phyloP scores from a whole-genome alignment of 2,797 vertebrate genomes.

The Myotis pilosus region DNA sequence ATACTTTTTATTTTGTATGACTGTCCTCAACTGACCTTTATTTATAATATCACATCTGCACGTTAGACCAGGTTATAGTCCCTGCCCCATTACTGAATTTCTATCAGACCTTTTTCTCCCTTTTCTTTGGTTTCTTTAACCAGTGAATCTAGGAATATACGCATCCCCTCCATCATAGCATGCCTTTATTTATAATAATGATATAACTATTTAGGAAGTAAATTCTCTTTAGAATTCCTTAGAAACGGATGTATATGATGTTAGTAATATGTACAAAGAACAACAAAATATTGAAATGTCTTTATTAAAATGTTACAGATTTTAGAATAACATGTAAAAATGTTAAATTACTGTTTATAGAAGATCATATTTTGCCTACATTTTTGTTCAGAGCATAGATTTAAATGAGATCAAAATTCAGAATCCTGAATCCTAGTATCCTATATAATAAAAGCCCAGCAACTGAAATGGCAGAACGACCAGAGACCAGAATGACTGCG shows the following conservation, averaged over 20 bases:
- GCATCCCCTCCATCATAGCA: background rate
- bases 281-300: background rate
- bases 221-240: constrained; percentile 3
- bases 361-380: background rate
- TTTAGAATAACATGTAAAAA: constrained; percentile 41
- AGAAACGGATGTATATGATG: background rate
- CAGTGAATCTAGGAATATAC: background rate
- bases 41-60: background rate
- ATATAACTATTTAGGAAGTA: background rate
- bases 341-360: background rate
- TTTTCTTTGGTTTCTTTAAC: background rate
- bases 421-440: background rate
- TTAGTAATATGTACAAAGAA: background rate
- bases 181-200: background rate
- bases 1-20: background rate
- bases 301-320: constrained; percentile 37
- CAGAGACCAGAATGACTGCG: no score
- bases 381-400: constrained; percentile 32
- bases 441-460: no score
- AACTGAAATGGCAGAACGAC: no score
- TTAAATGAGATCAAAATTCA: constrained; percentile 35
- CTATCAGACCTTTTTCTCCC: background rate
- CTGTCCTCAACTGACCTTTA: background rate
- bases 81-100: background rate
- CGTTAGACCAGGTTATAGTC: background rate